Percentiles rank a stretch among this genome's conserved stretches.
Conservation (phyloP, 2,888 invertebrate genomes). For the Coenonympha arcania region DNA sequence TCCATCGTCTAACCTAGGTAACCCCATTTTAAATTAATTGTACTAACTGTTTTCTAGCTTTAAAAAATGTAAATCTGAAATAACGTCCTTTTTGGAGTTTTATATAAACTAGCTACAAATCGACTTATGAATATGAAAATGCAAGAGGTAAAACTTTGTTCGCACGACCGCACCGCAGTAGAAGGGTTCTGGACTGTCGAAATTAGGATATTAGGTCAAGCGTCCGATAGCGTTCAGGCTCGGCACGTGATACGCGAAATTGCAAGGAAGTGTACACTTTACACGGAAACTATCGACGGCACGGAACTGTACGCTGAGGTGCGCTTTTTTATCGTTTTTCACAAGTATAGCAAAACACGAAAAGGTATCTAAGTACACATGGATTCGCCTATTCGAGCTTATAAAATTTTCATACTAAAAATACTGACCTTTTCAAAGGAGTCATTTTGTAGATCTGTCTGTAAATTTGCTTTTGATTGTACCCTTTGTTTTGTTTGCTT, state of each 20-base stretch:
- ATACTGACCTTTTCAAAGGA: too few species aligned
- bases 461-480: too few species aligned
- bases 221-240: slow-evolving; percentile 22
- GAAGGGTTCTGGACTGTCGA: slow-evolving; percentile 38
- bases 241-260: slow-evolving; percentile 16
- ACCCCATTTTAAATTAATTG: too few species aligned
- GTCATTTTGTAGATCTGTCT: too few species aligned
- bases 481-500: too few species aligned
- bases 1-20: too few species aligned
- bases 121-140: slow-evolving; percentile 40
- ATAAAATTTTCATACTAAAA: too few species aligned
- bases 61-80: too few species aligned
- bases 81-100: too few species aligned
- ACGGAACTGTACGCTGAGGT: neutral
- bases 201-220: slow-evolving; percentile 55
- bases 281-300: slow-evolving; percentile 11
- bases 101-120: too few species aligned
- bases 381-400: too few species aligned
- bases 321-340: neutral
- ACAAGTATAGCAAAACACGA: neutral
- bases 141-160: slow-evolving; percentile 41
- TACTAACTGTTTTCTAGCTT: too few species aligned
- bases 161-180: slow-evolving; percentile 26
- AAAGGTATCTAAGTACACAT: neutral
- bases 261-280: slow-evolving; percentile 14